Conservation (phyloP, 2,888 invertebrate genomes). For the Ormia ochracea region DNA sequence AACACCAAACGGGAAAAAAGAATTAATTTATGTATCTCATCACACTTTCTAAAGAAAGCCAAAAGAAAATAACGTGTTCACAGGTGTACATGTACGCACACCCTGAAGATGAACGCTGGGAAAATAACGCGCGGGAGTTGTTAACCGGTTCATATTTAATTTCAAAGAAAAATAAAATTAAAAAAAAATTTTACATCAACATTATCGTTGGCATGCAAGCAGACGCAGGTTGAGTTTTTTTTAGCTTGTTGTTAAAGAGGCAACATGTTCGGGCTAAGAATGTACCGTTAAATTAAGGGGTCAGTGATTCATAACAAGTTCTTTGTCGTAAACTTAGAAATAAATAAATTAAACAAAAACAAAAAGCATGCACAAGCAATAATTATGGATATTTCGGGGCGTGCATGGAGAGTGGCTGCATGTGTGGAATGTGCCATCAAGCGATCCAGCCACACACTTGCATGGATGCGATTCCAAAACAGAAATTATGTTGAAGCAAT, state of each 20-base stretch:
- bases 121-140: constrained; percentile 49
- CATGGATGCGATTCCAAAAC: background rate
- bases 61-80: background rate
- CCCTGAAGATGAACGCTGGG: background rate
- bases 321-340: constrained; percentile 19
- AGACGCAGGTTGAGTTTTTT: constrained; percentile 41
- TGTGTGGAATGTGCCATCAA: background rate
- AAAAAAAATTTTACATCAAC: background rate
- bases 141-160: constrained; percentile 55
- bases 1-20: background rate
- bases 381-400: constrained; percentile 19
- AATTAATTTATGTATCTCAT: constrained; percentile 42
- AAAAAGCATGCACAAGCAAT: background rate
- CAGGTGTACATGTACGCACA: background rate
- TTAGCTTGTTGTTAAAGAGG: constrained; percentile 27
- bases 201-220: background rate
- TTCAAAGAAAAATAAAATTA: constrained; percentile 21
- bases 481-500: background rate
- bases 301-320: constrained; percentile 56
- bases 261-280: background rate
- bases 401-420: background rate
- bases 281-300: constrained; percentile 56
- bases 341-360: background rate
- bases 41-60: constrained; percentile 31
- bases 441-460: background rate